These are phyloP conservation scores for Podotricha telesiphe DNA, from an alignment of 2,888 invertebrate species.

Conservation along the genomic window DNA sequence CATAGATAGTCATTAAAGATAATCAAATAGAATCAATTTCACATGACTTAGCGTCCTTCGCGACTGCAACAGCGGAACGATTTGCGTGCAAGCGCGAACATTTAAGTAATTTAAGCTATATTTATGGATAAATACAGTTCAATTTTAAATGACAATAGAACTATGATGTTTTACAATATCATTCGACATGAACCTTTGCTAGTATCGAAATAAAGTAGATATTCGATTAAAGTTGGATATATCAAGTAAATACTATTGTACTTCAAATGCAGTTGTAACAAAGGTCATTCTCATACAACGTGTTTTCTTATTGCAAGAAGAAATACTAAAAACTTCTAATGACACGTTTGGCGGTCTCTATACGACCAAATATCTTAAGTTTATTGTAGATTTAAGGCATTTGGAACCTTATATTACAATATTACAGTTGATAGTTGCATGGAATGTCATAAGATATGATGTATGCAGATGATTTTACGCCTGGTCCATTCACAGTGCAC, in stretches of 20 bases:
- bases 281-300: slow-evolving; percentile 52
- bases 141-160: slow-evolving; percentile 24
- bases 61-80: slow-evolving; percentile 58
- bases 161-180: slow-evolving; percentile 21
- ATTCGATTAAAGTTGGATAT: slow-evolving; percentile 13
- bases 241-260: slow-evolving; percentile 46
- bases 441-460: slow-evolving; percentile 41
- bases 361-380: slow-evolving; percentile 28
- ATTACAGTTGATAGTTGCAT: slow-evolving; percentile 29
- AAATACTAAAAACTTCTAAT: slow-evolving; percentile 48
- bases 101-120: slow-evolving; percentile 35
- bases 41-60: slow-evolving; percentile 63
- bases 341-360: slow-evolving; percentile 42
- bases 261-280: slow-evolving; percentile 50
- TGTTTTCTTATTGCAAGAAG: slow-evolving; percentile 45
- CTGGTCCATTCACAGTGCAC: slow-evolving; percentile 44
- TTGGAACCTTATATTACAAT: slow-evolving; percentile 10
- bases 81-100: slow-evolving; percentile 56
- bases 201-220: slow-evolving; percentile 22
- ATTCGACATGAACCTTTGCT: slow-evolving; percentile 22
- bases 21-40: slow-evolving; percentile 60
- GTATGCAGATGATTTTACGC: slow-evolving; percentile 47
- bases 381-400: slow-evolving; percentile 29
- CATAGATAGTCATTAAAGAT: slow-evolving; percentile 34
- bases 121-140: slow-evolving; percentile 23